phyloP scores from a whole-genome alignment of 2,113 vertebrate species.

The Saccopteryx leptura region DNA sequence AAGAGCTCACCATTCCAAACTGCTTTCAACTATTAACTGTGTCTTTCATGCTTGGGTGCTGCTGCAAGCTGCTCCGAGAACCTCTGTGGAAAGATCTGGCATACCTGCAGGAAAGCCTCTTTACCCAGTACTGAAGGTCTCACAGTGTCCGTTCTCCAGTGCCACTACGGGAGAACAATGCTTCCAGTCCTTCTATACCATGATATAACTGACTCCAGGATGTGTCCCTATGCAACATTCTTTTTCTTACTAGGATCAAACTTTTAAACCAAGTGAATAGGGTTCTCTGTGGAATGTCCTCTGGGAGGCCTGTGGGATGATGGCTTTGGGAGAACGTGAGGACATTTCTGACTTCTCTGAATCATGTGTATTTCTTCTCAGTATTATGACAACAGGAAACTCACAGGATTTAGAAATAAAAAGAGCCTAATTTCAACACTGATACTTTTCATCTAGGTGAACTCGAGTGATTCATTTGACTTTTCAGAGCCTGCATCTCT shows the following conservation, averaged over 20 bases:
- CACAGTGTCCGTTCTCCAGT: not conserved
- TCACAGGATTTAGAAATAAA: not conserved
- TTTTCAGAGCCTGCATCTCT: not conserved
- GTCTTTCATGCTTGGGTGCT: not conserved
- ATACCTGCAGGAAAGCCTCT: not conserved
- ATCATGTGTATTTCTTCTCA: not conserved
- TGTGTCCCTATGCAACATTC: not conserved
- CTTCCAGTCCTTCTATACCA: not conserved
- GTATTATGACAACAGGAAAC: not conserved
- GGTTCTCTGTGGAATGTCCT: not conserved
- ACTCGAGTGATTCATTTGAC: not conserved
- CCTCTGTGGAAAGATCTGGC: not conserved
- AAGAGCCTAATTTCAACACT: not conserved
- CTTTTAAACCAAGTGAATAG: not conserved
- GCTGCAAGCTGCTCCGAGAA: not conserved
- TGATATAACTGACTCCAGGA: not conserved
- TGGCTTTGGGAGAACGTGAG: not conserved
- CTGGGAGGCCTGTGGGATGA: not conserved
- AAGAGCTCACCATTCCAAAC: not conserved
- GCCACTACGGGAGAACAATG: not conserved
- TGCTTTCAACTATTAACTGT: fast-evolving
- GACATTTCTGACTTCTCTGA: not conserved
- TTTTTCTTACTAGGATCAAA: not conserved
- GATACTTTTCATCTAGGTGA: not conserved
- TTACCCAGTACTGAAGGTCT: not conserved